Evolutionary conservation across 2,113 vertebrate species (phyloP).

Genomic region (Lagopus muta): DNA sequence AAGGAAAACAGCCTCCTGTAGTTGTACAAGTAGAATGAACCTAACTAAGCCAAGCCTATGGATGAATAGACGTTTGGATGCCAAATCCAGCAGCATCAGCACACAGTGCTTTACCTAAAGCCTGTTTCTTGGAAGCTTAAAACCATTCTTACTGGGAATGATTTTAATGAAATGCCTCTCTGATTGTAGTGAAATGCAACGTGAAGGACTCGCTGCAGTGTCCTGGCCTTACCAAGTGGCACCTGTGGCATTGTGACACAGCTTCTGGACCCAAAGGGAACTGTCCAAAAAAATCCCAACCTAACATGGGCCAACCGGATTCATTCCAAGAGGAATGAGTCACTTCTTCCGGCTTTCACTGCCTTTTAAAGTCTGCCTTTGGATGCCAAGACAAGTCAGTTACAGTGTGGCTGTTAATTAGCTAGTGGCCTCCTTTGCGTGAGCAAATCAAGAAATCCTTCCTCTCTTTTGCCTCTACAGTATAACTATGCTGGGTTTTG

Average conservation of each 20-base stretch:
- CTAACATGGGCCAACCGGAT: not conserved
- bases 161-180: not conserved
- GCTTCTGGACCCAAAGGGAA: not conserved
- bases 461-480: not conserved
- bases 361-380: not conserved
- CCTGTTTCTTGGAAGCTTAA: not conserved
- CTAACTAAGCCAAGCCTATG: not conserved
- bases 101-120: not conserved
- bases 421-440: not conserved
- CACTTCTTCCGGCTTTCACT: conserved; percentile 52
- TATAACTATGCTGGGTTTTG: not conserved
- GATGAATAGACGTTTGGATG: not conserved
- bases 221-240: accelerated
- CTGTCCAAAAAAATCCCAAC: not conserved
- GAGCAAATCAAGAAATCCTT: not conserved
- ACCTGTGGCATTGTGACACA: not conserved
- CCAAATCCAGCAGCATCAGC: not conserved
- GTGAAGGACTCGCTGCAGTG: accelerated
- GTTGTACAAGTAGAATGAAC: not conserved
- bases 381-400: not conserved
- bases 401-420: not conserved
- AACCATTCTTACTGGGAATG: not conserved
- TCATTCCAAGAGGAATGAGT: conserved; percentile 41
- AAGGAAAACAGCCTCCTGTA: not conserved
- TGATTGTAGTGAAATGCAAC: no score